Evolutionary conservation across 2,888 invertebrate species (phyloP), one percentile per base, ranked within the genome.

Genomic region (Slavum lentiscoides): DNA sequence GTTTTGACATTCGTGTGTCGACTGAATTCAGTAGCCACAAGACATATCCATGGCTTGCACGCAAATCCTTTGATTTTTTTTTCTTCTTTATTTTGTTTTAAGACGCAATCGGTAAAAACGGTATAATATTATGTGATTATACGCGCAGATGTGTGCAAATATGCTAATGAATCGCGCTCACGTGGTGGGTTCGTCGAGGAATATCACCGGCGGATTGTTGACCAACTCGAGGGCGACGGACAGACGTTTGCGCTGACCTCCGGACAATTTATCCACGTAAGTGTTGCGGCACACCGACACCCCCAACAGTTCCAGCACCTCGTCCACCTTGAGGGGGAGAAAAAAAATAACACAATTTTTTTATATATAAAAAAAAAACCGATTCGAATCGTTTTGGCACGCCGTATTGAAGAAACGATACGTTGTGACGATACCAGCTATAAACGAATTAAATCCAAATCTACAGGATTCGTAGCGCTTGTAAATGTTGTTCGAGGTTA

Each of bases 121-220:
- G 30, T 30, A 30, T 30, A 30, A 30, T 30, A 30, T 4, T 30
- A 30, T 4, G 30, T 30, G 30, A 30, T 30, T 30, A 8, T 39
- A 8, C 39, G 39, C 8, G 39, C 39, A 8, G 6, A 8, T 8
- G 39, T 8, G 39, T 21, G 23, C 43, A 39, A 39, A 39, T 43
- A 43, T 30, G 37, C 37, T n/a, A 59, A 55, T 5, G 17, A 53
- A 19, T 39, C 30, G 30, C 43, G 88, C 89, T 89, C 86, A 93
- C 93, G 92, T 92, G 4, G 93, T 93, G 37, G 94, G 93, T 86
- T 94, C 93, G 86, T 94, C 94, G 84, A 94, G 87, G 86, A 93
- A 93, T 86, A 94, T 92, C 61, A 94, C 90, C 0, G 93, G 93
- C 15, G 94, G 94, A 86, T 94, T 94, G 87, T 92, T 93, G 83